Evolutionary conservation across 1,140 invertebrate species (phyloP), one percentile per base, ranked within the genome.

Genomic region (Streblospio benedicti): DNA sequence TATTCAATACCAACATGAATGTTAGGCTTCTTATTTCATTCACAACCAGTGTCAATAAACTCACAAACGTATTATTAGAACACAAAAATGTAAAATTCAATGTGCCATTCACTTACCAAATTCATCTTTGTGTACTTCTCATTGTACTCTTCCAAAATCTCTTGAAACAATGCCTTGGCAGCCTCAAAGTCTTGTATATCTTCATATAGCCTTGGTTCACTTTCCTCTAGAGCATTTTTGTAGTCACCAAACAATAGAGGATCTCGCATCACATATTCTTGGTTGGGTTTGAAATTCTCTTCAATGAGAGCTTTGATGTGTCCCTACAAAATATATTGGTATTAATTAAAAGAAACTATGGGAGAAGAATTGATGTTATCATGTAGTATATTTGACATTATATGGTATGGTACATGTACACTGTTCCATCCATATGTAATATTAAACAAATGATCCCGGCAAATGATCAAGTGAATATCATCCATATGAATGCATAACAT

Each of bases 241-340:
- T 87, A 93, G 70, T 95, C 91, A 0, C 91, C 91, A 74, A 87
- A 95, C 0, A 94, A 78, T 35, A 91, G 65, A 0, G 91, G 91
- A 79, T 93, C 85, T 41, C 87, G 80, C 55, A 91, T 78, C 0
- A 83, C 83, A 68, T 85, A 88, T 32, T 86, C 83, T 18, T 61
- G 31, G 32, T 73, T 33, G 0, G 60, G 52, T 57, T 73, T 72
- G 51, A 73, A 77, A 54, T 73, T 73, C 14, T 75, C 72, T 43
- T 75, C 69, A 57, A 76, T 30, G 30, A 75, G 58, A 6, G 31
- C 47, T 47, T 67, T 69, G 3, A 77, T 53, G 23, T 64, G 63
- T 43, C 62, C 64, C 76, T 78, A 55, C 35, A 61, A 50, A 16
- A 59, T 20, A 58, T 58, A 16, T 49, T 49, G 35, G 35, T 12